Evolutionary conservation across 2,113 vertebrate genomes (phyloP).

Genomic region (Tupaia tana): DNA sequence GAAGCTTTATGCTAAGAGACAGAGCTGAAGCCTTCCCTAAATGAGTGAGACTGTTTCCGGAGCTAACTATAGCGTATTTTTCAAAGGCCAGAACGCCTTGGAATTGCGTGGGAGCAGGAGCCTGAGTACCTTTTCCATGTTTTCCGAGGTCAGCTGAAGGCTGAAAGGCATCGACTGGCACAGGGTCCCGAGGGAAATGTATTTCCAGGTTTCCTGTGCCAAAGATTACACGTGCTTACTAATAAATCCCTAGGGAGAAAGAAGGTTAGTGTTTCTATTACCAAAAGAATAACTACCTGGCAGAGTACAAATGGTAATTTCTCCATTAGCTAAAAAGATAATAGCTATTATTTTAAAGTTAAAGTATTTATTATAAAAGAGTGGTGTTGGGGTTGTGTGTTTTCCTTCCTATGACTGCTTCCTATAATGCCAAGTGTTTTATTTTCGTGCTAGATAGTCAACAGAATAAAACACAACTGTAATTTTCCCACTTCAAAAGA

Average conservation of each 20-base stretch:
- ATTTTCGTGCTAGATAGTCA: slow-evolving; percentile 63
- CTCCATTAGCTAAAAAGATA: slow-evolving; percentile 61
- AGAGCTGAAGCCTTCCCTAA: not conserved
- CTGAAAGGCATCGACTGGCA: slow-evolving; percentile 55
- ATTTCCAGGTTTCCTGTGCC: slow-evolving; percentile 71
- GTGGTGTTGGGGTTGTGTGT: slow-evolving; percentile 2
- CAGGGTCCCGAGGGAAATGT: slow-evolving; percentile 34
- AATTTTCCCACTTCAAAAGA: slow-evolving; percentile 63
- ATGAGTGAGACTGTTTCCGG: not conserved
- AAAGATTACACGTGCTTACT: slow-evolving; percentile 66
- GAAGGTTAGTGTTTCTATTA: slow-evolving; percentile 69
- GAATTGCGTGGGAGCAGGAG: not conserved
- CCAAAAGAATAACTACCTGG: slow-evolving; percentile 65
- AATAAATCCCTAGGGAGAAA: slow-evolving; percentile 66
- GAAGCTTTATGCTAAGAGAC: not conserved
- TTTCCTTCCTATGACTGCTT: slow-evolving; percentile 53
- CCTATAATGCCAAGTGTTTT: slow-evolving; percentile 5
- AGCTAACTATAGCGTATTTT: not conserved
- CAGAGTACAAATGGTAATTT: slow-evolving; percentile 71
- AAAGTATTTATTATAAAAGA: slow-evolving; percentile 64
- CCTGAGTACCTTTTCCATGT: slow-evolving; percentile 20
- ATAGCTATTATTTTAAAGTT: slow-evolving; percentile 74
- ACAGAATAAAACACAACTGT: slow-evolving; percentile 55
- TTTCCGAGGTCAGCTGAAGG: slow-evolving; percentile 73
- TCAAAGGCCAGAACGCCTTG: slow-evolving; percentile 36